These are phyloP conservation scores for Diplogasteroides magnus DNA, from an alignment of 1,140 invertebrate species.

Conservation along the genomic window DNA sequence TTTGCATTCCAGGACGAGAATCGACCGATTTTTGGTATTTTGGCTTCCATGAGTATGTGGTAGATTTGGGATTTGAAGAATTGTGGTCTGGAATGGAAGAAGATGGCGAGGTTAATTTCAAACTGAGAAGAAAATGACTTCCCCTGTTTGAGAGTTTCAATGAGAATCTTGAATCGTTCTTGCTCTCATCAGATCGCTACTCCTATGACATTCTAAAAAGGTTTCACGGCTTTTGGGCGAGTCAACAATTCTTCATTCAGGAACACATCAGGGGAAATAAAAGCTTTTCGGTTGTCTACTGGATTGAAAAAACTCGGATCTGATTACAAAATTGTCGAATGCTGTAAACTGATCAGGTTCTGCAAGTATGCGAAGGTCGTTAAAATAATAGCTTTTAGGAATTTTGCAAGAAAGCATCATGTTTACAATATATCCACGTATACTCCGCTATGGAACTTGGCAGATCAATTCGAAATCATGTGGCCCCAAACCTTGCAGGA, in stretches of 20 bases:
- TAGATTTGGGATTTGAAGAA: constrained; percentile 37
- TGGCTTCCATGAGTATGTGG: constrained; percentile 38
- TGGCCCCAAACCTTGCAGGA: constrained; percentile 51
- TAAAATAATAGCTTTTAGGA: constrained; percentile 16
- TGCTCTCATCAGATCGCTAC: constrained; percentile 38
- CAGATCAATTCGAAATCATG: constrained; percentile 48
- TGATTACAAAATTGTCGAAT: constrained; percentile 33
- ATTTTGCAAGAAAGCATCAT: constrained; percentile 13
- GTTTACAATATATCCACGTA: constrained; percentile 36
- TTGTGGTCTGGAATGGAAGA: constrained; percentile 19
- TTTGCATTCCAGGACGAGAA: constrained; percentile 21
- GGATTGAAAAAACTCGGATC: constrained; percentile 29
- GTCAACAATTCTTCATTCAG: neutral
- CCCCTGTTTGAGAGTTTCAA: constrained; percentile 3
- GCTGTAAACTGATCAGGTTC: constrained; percentile 33
- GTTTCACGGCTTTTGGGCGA: neutral
- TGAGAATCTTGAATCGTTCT: constrained; percentile 33
- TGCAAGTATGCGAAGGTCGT: neutral
- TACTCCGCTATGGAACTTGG: constrained; percentile 43
- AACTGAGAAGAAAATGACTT: constrained; percentile 1
- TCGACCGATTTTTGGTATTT: constrained; percentile 48
- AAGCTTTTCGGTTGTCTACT: constrained; percentile 38
- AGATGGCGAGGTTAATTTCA: constrained; percentile 35
- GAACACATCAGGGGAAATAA: constrained; percentile 20
- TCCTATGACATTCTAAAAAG: constrained; percentile 36